Base-by-base conservation (phyloP, 2,888 invertebrate genomes). In the Orchesella flavescens region DNA sequence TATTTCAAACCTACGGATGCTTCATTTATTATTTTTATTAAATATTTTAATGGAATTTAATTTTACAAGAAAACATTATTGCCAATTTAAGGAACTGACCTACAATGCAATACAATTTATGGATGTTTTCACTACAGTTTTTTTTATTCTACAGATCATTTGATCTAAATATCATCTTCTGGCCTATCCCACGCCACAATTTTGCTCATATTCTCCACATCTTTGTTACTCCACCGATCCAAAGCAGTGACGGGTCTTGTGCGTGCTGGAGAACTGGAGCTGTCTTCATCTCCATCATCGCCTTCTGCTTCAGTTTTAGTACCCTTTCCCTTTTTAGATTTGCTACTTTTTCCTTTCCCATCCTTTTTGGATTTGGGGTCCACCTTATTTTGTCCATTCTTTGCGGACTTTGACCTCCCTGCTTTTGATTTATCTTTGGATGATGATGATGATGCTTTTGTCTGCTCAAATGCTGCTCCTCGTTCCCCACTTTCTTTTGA, bases 151-250 rank as follows among this genome's bases (percentile, higher is more conserved):
- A n/a, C n/a, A n/a, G n/a, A n/a, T n/a, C n/a, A n/a, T n/a, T n/a
- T n/a, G n/a, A n/a, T 77, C 72, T 86, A 88, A 83, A 88, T 92
- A 88, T 92, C 91, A 87, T 91, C 91, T 85, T 91, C 91, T 0
- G 85, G 85, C 87, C 92, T 91, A 89, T 93, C 92, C 93, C 93
- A 93, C 46, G 93, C 93, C 86, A 94, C 91, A 89, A 94, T 93
- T 88, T 93, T 92, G 90, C 94, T 94, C 91, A 94, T 94, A 90
- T 93, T 93, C 83, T 93, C 92, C 87, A 94, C 93, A 87, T 92
- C 93, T 86, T 93, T 92, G 59, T 93, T 94, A 90, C 94, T 94
- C 94, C 94, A 94, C 0, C 94, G 93, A 89, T 94, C 93, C 91
- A 94, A 93, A 10, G 92, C 92, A 3, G 88, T 87, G 12, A 69